These are phyloP conservation scores for Lasioglossum marginatum DNA, from an alignment of 2,888 invertebrate genomes.

Conservation along the genomic window DNA sequence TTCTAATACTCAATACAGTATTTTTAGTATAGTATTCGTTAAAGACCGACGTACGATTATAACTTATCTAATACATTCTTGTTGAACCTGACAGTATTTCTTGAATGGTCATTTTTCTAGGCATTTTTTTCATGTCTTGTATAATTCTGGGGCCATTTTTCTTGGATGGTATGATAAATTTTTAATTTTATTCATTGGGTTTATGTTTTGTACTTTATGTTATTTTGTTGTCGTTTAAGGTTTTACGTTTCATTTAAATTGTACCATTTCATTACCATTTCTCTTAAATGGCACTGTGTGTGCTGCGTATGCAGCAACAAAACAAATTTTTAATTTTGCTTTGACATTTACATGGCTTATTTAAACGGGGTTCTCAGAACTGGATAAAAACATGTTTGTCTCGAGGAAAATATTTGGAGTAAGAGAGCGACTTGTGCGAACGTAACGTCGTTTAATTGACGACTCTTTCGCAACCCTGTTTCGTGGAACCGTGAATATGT, in stretches of 20 bases:
- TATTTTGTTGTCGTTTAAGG: background rate
- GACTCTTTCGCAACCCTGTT: conserved; percentile 5
- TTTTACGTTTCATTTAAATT: background rate
- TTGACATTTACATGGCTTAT: background rate
- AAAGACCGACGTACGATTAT: background rate
- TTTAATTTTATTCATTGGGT: background rate
- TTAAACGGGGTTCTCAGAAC: background rate
- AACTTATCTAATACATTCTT: background rate
- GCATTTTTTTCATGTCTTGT: background rate
- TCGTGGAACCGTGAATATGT: conserved; percentile 39
- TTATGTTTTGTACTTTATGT: background rate
- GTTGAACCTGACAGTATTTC: background rate
- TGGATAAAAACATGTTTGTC: background rate
- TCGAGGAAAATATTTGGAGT: background rate
- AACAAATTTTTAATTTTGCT: background rate
- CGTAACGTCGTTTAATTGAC: conserved; percentile 27
- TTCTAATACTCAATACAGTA: background rate
- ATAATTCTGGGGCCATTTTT: background rate
- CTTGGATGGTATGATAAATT: background rate
- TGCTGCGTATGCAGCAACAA: background rate
- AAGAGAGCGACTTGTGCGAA: background rate
- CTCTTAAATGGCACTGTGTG: background rate
- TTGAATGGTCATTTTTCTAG: too few relatives aligned
- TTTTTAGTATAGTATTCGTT: background rate
- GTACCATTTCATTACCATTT: background rate